Evolutionary conservation across 2,888 invertebrate genomes (phyloP).

Genomic region (Cerastis rubricosa): DNA sequence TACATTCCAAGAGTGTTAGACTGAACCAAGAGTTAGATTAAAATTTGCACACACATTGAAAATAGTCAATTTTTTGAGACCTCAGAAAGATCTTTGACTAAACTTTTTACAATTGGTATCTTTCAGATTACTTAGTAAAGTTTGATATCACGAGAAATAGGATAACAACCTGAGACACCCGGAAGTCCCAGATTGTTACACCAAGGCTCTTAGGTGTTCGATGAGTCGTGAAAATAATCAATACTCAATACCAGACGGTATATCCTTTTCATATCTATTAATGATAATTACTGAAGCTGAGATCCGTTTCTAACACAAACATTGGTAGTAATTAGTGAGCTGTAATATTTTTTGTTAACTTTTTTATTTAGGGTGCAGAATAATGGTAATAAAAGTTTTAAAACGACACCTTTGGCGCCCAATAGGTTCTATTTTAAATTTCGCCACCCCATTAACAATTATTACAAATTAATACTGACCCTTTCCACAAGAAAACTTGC

Average conservation of each 20-base stretch:
- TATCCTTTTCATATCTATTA: constrained; percentile 4
- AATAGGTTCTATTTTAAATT: not conserved
- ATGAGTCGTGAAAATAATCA: not conserved
- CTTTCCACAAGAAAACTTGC: constrained; percentile 32
- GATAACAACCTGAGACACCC: no score
- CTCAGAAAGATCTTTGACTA: not conserved
- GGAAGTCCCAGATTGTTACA: not conserved
- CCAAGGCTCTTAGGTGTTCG: not conserved
- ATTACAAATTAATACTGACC: not conserved
- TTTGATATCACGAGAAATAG: not conserved
- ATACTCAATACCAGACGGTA: not conserved
- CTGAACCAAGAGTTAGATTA: no score
- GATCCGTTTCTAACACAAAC: not conserved
- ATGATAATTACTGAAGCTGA: constrained; percentile 10
- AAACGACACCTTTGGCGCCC: not conserved
- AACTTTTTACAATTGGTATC: not conserved
- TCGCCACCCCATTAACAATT: not conserved
- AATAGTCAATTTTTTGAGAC: no score
- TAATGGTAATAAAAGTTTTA: not conserved
- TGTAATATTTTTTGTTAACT: not conserved
- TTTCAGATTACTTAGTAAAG: not conserved
- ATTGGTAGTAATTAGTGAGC: constrained; percentile 9
- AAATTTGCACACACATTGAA: no score
- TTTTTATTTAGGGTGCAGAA: no score
- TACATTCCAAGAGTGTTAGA: no score